Percentiles rank a stretch among this genome's conserved stretches.
These are phyloP conservation scores for Trichopria drosophilae DNA, from an alignment of 2,888 invertebrate genomes.

Conservation along the genomic window DNA sequence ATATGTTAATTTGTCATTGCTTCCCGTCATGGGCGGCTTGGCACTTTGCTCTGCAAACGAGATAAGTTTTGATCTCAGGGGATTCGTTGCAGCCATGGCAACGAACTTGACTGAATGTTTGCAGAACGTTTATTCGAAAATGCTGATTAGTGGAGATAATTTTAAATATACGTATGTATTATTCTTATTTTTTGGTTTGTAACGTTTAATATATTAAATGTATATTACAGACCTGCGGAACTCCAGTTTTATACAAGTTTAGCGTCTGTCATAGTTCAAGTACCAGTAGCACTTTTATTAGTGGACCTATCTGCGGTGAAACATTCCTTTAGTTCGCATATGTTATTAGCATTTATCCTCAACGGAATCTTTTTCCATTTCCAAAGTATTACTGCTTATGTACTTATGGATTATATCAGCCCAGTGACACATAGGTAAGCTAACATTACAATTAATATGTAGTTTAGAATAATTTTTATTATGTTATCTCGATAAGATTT, in stretches of 20 bases:
- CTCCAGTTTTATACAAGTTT: constrained; percentile 78
- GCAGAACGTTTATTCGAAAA: constrained; percentile 79
- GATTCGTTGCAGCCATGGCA: constrained; percentile 74
- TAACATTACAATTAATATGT: constrained; percentile 7
- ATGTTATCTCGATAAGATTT: constrained; percentile 11
- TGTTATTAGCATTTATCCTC: constrained; percentile 65
- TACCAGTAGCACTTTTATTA: constrained; percentile 70
- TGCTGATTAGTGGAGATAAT: constrained; percentile 74
- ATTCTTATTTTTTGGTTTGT: constrained; percentile 10
- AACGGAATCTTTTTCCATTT: constrained; percentile 79
- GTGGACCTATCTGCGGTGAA: constrained; percentile 64
- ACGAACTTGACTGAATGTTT: constrained; percentile 80
- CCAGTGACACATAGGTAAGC: constrained; percentile 76
- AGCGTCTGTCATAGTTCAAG: constrained; percentile 72
- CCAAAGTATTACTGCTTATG: constrained; percentile 79
- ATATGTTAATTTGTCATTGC: constrained; percentile 71
- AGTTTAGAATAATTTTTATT: constrained; percentile 16
- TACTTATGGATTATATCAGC: constrained; percentile 78
- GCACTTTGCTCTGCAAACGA: constrained; percentile 78
- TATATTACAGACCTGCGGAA: constrained; percentile 68
- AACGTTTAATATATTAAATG: background rate
- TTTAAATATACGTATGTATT: constrained; percentile 72
- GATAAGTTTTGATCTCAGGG: constrained; percentile 72
- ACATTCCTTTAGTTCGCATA: constrained; percentile 60
- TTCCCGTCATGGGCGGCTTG: constrained; percentile 78